Evolutionary conservation across 2,113 vertebrate genomes (phyloP).

Genomic region (Myrmophylax atrothorax): DNA sequence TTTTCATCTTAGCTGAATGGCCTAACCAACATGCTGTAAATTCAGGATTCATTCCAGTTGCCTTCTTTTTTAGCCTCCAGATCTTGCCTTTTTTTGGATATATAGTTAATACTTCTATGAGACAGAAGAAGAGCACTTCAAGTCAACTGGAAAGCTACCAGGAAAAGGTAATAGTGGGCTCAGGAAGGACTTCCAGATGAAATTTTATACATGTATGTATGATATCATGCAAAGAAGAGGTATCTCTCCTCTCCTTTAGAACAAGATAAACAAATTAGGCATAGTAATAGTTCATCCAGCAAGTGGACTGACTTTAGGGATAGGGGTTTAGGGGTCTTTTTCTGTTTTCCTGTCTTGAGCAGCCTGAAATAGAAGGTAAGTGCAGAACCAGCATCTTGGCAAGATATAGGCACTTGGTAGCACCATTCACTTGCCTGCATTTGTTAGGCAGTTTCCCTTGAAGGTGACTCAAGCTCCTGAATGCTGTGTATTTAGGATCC

Average conservation of each 20-base stretch:
- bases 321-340: fast-evolving
- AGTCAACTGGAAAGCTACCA: fast-evolving
- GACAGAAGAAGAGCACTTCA: not conserved
- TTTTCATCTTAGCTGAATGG: not conserved
- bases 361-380: not conserved
- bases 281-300: not conserved
- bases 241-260: not conserved
- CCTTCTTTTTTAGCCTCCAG: not conserved
- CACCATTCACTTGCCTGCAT: not conserved
- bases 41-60: not conserved
- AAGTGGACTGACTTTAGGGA: not conserved
- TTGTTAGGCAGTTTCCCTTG: not conserved
- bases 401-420: not conserved
- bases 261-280: not conserved
- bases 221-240: not conserved
- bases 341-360: not conserved
- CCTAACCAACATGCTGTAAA: not conserved
- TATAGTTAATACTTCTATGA: not conserved
- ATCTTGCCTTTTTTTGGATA: not conserved
- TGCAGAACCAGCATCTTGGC: not conserved
- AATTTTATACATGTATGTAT: not conserved
- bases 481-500: not conserved
- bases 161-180: not conserved
- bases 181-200: not conserved
- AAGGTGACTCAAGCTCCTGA: not conserved